Percentiles rank a stretch among this genome's conserved stretches.
These are phyloP conservation scores for Spermophilus dauricus DNA, from an alignment of 2,113 vertebrate genomes.

Conservation along the genomic window DNA sequence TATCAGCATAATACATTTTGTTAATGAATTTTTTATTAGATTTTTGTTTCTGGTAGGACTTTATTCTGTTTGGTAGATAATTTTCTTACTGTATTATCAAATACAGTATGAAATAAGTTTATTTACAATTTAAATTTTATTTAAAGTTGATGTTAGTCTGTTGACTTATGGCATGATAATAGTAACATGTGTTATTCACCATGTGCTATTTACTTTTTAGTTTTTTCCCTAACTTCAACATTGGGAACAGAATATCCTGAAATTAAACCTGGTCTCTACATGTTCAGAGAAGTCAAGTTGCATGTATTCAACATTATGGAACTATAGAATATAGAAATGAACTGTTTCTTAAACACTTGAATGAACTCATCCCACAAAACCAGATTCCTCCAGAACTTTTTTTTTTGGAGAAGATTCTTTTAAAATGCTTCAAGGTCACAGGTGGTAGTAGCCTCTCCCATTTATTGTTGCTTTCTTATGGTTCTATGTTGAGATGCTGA, in stretches of 20 bases:
- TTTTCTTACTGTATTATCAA: background rate
- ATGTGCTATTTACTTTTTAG: background rate
- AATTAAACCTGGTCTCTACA: too few species aligned
- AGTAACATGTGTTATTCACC: background rate
- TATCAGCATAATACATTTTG: background rate
- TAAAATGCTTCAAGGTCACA: background rate
- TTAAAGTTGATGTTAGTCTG: background rate
- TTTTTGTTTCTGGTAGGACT: background rate
- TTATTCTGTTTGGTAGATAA: background rate
- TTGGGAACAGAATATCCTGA: background rate
- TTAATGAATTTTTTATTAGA: background rate
- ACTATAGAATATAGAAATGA: background rate
- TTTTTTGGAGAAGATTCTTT: background rate
- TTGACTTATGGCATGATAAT: background rate
- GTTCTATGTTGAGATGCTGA: background rate
- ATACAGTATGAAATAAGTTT: background rate
- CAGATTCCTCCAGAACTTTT: background rate
- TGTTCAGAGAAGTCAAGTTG: too few species aligned
- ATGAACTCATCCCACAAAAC: background rate
- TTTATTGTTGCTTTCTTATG: background rate
- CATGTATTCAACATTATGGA: background rate
- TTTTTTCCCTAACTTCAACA: background rate
- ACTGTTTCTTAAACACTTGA: background rate
- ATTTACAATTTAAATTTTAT: background rate
- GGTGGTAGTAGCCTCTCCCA: background rate